Conservation (phyloP, 53 echinoderm and acorn worm genomes). For the Apostichopus leukothele region DNA sequence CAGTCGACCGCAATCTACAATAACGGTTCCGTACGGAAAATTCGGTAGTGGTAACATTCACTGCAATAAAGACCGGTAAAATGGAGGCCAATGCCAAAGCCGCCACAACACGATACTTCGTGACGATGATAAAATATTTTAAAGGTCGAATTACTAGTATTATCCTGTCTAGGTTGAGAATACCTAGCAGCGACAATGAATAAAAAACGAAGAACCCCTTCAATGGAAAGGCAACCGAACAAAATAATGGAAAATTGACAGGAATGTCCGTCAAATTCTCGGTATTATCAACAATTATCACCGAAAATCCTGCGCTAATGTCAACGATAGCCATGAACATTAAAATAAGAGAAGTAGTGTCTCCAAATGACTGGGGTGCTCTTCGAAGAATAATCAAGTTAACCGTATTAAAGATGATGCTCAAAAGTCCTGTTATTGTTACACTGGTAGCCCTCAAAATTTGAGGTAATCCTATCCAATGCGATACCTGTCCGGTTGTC, state of each 20-base stretch:
- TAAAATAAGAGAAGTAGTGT: constrained; percentile 29
- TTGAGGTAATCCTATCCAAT: constrained; percentile 23
- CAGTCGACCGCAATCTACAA: background rate
- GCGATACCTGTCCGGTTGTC: background rate
- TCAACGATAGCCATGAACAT: constrained; percentile 22
- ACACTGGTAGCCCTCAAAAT: background rate
- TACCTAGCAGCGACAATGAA: constrained; percentile 20
- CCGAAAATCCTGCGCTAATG: constrained; percentile 14
- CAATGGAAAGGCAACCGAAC: constrained; percentile 24
- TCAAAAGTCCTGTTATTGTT: constrained; percentile 21
- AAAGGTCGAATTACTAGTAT: constrained; percentile 22
- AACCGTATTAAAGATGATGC: constrained; percentile 12
- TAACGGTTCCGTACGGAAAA: background rate
- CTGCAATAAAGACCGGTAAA: background rate
- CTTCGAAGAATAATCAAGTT: constrained; percentile 16
- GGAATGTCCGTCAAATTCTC: constrained; percentile 18
- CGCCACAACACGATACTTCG: background rate
- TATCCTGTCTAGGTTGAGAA: constrained; percentile 34
- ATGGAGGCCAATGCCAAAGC: background rate
- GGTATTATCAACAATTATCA: constrained; percentile 11
- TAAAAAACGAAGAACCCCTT: constrained; percentile 25
- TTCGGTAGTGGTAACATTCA: background rate
- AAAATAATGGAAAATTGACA: background rate
- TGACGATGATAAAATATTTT: constrained; percentile 17
- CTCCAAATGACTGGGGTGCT: constrained; percentile 32